Conservation (phyloP, 2,888 invertebrate genomes). For the Micropterix aruncella region DNA sequence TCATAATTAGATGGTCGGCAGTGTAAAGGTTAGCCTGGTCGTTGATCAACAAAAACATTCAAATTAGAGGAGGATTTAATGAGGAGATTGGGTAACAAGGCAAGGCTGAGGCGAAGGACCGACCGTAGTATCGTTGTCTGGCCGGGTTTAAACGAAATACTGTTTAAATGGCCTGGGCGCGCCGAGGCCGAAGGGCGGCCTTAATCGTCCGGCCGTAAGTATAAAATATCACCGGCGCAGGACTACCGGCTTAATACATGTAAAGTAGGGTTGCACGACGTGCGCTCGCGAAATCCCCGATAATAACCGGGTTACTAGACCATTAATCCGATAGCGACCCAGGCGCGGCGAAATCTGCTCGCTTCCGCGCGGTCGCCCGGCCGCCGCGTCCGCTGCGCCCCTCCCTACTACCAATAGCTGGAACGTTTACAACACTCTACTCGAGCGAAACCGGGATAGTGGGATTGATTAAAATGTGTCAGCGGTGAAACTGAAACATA, state of each 20-base stretch:
- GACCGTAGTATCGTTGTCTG: neutral
- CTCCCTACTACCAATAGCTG: too few relatives aligned
- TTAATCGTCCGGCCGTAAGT: constrained; percentile 2
- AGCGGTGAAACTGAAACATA: too few relatives aligned
- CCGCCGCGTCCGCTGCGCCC: too few relatives aligned
- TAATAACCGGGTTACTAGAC: constrained; percentile 4
- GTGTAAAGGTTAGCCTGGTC: too few relatives aligned
- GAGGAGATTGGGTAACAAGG: neutral
- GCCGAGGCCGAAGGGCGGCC: neutral
- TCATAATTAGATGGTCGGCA: too few relatives aligned
- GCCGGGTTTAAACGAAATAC: neutral
- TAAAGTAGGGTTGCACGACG: neutral
- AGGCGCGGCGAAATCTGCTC: neutral
- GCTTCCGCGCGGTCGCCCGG: too few relatives aligned
- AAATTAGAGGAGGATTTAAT: neutral
- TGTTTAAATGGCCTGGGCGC: neutral
- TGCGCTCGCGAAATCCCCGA: neutral
- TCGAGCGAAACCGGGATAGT: too few relatives aligned
- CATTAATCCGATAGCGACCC: constrained; percentile 2
- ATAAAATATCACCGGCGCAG: constrained; percentile 14
- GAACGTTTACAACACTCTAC: too few relatives aligned
- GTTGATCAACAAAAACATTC: neutral
- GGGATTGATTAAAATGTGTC: too few relatives aligned
- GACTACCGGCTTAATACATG: constrained; percentile 12
- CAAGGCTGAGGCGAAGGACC: neutral